Evolutionary conservation across 2,888 invertebrate species (phyloP), one percentile per base, ranked within the genome.

Genomic region (Morinoia aosen): DNA sequence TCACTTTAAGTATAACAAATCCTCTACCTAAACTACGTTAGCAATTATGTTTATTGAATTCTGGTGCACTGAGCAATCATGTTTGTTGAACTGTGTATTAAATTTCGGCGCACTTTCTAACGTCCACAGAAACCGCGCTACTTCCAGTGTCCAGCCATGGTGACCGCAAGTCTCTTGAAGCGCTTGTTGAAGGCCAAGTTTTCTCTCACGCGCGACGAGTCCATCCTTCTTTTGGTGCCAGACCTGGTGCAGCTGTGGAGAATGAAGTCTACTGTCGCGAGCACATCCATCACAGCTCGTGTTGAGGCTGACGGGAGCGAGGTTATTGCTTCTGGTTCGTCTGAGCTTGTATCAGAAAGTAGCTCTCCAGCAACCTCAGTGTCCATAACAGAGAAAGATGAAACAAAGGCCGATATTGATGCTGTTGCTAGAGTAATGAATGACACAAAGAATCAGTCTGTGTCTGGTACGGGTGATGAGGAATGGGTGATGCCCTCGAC

Each of bases 61-160:
- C 48, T 48, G 48, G 48, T 5, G 48, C 48, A 48, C 5, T 48
- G 5, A 5, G 48, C 48, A 48, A 48, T 48, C 48, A 48, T 48
- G 48, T 48, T 48, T 10, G 19, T 10, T 61, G 8, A 61, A 61
- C 8, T 61, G 61, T 61, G 61, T 19, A 16, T 61, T 19, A 8
- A 61, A 61, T 61, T 61, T 8, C 14, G 14, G 12, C 61, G 14
- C 1, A 5, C 1, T 76, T 76, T 40, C 40, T 10, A 4, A 40
- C 14, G 16, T 8, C 12, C 14, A 10, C 93, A 91, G 61, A 95
- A 96, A 97, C 97, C 98, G 97, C 97, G 98, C 97, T 99, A 98
- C 97, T 98, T 99, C 19, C 98, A 98, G 97, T 99, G 99, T 97
- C 99, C 99, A 16, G 99, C 99, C 95, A 98, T 98, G 97, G 98